Evolutionary conservation across 2,888 invertebrate species (phyloP).

Genomic region (Drosophila cognata): DNA sequence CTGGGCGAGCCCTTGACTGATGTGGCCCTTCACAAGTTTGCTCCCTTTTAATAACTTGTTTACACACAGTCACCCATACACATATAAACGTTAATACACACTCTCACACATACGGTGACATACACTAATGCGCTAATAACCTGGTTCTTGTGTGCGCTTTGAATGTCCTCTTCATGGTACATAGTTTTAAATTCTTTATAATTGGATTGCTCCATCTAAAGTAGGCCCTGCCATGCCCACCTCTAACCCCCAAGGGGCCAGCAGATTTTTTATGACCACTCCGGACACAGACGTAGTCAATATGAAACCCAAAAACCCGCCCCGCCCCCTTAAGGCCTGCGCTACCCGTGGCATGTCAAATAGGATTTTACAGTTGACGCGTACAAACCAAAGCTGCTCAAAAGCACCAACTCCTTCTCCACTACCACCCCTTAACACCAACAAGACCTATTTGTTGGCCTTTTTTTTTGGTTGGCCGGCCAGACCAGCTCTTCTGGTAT

Average conservation of each 20-base stretch:
- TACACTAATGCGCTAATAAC: slow-evolving; percentile 72
- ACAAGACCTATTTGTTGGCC: slow-evolving; percentile 21
- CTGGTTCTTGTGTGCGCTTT: slow-evolving; percentile 71
- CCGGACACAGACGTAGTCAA: slow-evolving; percentile 48
- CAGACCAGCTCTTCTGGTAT: slow-evolving; percentile 49
- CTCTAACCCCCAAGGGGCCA: slow-evolving; percentile 23
- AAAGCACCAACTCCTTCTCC: slow-evolving; percentile 10
- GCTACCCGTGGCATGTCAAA: slow-evolving; percentile 67
- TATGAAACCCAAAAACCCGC: slow-evolving; percentile 19
- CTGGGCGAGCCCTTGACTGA: slow-evolving; percentile 77
- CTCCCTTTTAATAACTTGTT: slow-evolving; percentile 75
- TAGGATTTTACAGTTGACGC: slow-evolving; percentile 81
- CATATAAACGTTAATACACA: slow-evolving; percentile 12
- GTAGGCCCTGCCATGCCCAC: slow-evolving; percentile 25
- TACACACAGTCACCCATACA: slow-evolving; percentile 41
- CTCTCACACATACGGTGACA: slow-evolving; percentile 16
- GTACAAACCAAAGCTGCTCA: slow-evolving; percentile 70
- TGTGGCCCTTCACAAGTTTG: slow-evolving; percentile 75
- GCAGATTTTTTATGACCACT: slow-evolving; percentile 72
- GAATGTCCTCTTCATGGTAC: slow-evolving; percentile 78
- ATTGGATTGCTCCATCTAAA: slow-evolving; percentile 75
- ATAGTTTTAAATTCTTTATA: slow-evolving; percentile 80
- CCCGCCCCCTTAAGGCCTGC: neutral
- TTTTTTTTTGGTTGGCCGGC: slow-evolving; percentile 35
- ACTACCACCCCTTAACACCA: slow-evolving; percentile 4